phyloP scores from a whole-genome alignment of 2,113 vertebrate species.

The Taxidea taxus region DNA sequence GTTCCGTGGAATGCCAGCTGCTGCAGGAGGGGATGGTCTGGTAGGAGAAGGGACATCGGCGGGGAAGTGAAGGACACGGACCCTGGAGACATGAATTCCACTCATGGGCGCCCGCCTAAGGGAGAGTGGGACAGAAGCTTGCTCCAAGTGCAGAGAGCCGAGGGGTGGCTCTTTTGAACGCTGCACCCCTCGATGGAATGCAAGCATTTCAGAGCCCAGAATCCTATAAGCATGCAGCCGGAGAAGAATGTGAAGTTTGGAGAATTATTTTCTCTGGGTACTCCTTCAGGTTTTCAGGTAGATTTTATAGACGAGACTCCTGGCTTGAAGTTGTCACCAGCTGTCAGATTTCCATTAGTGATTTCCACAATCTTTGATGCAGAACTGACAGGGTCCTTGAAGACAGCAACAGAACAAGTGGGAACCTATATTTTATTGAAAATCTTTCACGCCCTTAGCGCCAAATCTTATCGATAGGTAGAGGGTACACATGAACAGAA shows the following conservation, averaged over 20 bases:
- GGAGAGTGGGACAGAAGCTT: neutral
- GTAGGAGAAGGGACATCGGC: neutral
- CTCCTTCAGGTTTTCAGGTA: neutral
- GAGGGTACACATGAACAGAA: neutral
- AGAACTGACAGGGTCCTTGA: neutral
- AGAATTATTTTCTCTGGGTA: neutral
- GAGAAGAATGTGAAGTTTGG: neutral
- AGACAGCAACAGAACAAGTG: neutral
- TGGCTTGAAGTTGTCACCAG: neutral
- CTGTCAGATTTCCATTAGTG: neutral
- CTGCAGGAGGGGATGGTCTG: neutral
- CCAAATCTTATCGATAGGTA: fast-evolving
- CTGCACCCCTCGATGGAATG: fast-evolving
- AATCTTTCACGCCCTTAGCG: neutral
- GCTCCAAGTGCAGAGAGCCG: neutral
- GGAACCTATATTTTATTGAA: neutral
- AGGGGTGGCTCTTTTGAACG: neutral
- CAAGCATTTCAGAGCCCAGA: fast-evolving
- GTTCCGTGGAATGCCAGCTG: neutral
- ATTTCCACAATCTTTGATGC: neutral
- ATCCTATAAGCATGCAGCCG: fast-evolving
- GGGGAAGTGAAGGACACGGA: neutral
- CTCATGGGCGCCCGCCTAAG: fast-evolving
- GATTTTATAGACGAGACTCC: neutral
- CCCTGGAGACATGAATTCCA: neutral